Evolutionary conservation across 2,888 invertebrate species (phyloP).

Genomic region (Megastigmus dorsalis): DNA sequence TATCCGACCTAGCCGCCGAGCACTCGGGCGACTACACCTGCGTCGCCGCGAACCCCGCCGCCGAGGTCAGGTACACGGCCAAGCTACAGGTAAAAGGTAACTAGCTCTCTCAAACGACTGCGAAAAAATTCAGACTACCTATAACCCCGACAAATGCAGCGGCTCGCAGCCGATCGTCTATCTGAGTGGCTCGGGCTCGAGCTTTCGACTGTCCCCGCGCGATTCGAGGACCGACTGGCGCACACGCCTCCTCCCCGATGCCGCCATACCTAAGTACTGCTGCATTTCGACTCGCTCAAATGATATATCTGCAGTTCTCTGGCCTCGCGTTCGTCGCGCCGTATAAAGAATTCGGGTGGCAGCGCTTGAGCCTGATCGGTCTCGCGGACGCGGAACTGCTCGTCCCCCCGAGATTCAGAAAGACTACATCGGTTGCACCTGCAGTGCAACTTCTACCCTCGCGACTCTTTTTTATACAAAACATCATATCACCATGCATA

Average conservation of each 20-base stretch:
- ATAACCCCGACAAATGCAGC: neutral
- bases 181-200: neutral
- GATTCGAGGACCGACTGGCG: neutral
- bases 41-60: slow-evolving; percentile 86
- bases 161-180: neutral
- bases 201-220: neutral
- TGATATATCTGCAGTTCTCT: too few relatives aligned
- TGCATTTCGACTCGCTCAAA: too few relatives aligned
- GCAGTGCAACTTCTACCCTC: neutral
- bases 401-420: neutral
- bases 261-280: too few relatives aligned
- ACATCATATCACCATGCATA: slow-evolving; percentile 20
- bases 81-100: slow-evolving; percentile 89
- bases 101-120: slow-evolving; percentile 65
- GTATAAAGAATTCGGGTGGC: too few relatives aligned
- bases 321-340: too few relatives aligned
- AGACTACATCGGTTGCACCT: neutral
- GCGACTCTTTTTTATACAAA: too few relatives aligned
- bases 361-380: too few relatives aligned
- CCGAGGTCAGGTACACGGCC: slow-evolving; percentile 87
- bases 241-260: too few relatives aligned
- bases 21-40: slow-evolving; percentile 87
- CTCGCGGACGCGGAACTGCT: neutral
- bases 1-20: slow-evolving; percentile 84
- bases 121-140: slow-evolving; percentile 7